phyloP scores from a whole-genome alignment of 2,797 vertebrate genomes.

The Poeciliopsis paucimaculata region DNA sequence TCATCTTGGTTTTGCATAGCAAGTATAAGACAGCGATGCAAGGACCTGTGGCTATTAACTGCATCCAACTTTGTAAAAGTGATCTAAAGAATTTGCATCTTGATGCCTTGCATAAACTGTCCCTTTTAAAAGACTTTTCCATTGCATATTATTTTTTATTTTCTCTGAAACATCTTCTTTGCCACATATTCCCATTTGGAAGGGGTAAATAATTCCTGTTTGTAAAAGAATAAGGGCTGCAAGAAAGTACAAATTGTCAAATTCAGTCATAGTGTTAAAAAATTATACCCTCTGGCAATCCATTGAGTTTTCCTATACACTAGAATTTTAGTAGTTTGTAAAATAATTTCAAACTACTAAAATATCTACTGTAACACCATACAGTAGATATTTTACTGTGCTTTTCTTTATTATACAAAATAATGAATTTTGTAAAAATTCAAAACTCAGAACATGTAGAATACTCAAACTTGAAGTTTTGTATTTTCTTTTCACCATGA shows the following conservation, averaged over 20 bases:
- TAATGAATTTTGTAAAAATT: neutral
- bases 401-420: neutral
- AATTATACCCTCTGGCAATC: neutral
- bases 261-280: neutral
- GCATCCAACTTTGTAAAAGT: neutral
- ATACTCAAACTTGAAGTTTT: neutral
- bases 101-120: neutral
- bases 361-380: neutral
- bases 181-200: neutral
- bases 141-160: neutral
- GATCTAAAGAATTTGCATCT: neutral
- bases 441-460: neutral
- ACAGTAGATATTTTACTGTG: neutral
- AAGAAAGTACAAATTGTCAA: neutral
- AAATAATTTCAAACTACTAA: neutral
- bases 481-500: neutral
- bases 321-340: neutral
- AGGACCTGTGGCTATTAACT: neutral
- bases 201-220: neutral
- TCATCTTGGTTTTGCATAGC: neutral
- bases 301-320: neutral
- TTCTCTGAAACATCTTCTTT: neutral
- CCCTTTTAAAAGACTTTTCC: neutral
- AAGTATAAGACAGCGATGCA: neutral
- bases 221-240: neutral